Evolutionary conservation across 2,888 invertebrate species (phyloP), one percentile per base, ranked within the genome.

Genomic region (Drosophila fungiperda): DNA sequence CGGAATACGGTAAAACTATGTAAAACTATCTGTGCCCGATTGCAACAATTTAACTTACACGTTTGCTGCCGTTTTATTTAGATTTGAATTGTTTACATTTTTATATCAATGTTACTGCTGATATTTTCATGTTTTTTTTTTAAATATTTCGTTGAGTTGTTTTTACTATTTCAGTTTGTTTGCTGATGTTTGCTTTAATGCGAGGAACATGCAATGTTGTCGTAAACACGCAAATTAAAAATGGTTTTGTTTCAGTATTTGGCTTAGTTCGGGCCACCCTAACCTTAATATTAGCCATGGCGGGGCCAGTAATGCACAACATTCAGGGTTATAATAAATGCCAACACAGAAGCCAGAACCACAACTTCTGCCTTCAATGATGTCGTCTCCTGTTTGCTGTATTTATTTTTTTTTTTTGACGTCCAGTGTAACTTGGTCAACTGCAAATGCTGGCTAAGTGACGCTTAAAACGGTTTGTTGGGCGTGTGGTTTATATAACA

Each of bases 141-240:
- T 58, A 80, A 67, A 67, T 50, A 80, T 63, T 60, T 42, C 15
- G 26, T 50, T 33, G 53, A 63, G 32, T 20, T 45, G 38, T 38
- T 23, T 38, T 26, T 26, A 65, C 38, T 60, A 62, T 45, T 60
- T 3, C 33, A 32, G 54, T 23, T 32, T 45, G 35, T 59, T 62
- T 54, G 52, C 26, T 32, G 2, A 29, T 69, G 45, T 65, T 55
- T 29, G 33, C 68, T 64, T 61, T 55, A 71, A 63, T 60, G 53
- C 38, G 72, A 53, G 67, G 29, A 61, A 71, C 78, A 86, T 88
- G 87, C 87, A 70, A 85, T 79, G 67, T 77, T 65, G 80, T 77
- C 77, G 80, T 87, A 73, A 79, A 82, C 85, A 87, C 87, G 88
- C 86, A 80, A 88, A 86, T 88, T 86, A 82, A 75, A 80, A 71